Evolutionary conservation across 2,888 invertebrate genomes (phyloP).

Genomic region (Euspilapteryx auroguttella): DNA sequence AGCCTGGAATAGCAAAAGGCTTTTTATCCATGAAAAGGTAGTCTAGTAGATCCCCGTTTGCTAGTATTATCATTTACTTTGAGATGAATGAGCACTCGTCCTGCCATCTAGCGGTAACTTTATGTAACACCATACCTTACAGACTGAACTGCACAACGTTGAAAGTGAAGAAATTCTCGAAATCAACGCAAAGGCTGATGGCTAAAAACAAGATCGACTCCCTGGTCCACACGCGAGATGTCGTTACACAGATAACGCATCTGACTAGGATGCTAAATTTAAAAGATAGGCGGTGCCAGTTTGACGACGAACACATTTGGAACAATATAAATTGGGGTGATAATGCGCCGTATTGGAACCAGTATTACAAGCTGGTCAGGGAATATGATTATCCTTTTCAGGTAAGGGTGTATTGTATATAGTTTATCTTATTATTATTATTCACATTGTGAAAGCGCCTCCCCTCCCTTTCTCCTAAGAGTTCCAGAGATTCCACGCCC

Average conservation of each 20-base stretch:
- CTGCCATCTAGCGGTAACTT: no score
- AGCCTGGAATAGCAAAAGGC: no score
- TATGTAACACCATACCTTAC: no score
- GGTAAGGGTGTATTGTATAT: slow-evolving; percentile 15
- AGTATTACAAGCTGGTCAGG: slow-evolving; percentile 35
- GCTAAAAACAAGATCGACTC: slow-evolving; percentile 29
- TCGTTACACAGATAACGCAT: slow-evolving; percentile 32
- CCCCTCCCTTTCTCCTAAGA: no score
- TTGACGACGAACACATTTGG: slow-evolving; percentile 15
- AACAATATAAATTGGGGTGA: slow-evolving; percentile 47
- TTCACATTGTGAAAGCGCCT: background rate
- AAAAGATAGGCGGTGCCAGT: slow-evolving; percentile 9
- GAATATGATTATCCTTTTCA: slow-evolving; percentile 42
- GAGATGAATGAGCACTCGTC: no score
- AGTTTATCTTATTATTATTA: background rate
- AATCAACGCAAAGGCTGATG: slow-evolving; percentile 32
- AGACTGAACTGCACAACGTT: slow-evolving; percentile 42
- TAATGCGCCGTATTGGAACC: slow-evolving; percentile 50
- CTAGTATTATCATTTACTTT: no score
- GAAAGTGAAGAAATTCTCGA: slow-evolving; percentile 41
- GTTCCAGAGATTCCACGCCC: no score
- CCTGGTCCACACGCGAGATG: slow-evolving; percentile 26
- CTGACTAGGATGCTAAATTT: slow-evolving; percentile 34
- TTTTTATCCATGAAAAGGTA: no score
- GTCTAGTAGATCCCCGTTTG: no score